Evolutionary conservation across 2,888 invertebrate species (phyloP).

Genomic region (Lasioglossum leucozonium): DNA sequence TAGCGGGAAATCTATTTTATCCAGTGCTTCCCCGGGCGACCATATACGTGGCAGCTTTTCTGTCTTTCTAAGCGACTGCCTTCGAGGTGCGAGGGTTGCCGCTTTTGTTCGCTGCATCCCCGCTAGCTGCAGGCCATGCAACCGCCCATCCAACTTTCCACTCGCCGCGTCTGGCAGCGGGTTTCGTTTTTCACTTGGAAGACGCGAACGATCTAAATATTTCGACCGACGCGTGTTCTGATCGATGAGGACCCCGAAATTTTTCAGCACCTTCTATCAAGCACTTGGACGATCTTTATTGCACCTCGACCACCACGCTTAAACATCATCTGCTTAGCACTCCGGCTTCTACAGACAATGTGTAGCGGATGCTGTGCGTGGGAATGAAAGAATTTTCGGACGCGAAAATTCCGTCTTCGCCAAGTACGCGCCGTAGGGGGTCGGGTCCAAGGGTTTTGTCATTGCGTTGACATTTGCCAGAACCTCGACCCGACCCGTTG

Average conservation of each 20-base stretch:
- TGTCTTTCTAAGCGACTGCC: slow-evolving; percentile 57
- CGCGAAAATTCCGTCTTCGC: no score
- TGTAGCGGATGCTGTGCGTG: no score
- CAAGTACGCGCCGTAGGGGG: no score
- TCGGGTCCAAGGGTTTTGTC: no score
- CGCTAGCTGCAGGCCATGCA: slow-evolving; percentile 45
- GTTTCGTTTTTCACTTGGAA: slow-evolving; percentile 49
- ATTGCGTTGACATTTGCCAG: no score
- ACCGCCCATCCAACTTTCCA: slow-evolving; percentile 37
- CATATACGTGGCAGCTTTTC: slow-evolving; percentile 24
- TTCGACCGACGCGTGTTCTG: slow-evolving; percentile 34
- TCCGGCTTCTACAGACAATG: not conserved
- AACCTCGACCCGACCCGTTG: no score
- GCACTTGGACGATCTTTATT: no score
- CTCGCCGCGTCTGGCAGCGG: slow-evolving; percentile 33
- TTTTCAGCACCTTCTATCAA: not conserved
- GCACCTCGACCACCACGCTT: not conserved
- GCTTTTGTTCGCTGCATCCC: slow-evolving; percentile 64
- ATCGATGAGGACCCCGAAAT: not conserved
- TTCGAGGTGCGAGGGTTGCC: slow-evolving; percentile 60
- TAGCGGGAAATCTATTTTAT: slow-evolving; percentile 39
- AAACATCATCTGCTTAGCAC: not conserved
- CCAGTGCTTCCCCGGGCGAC: not conserved
- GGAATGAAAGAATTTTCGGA: no score
- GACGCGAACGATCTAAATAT: slow-evolving; percentile 58